Conservation (phyloP, 2,113 vertebrate genomes). For the Mesoclemmys tuberculata region DNA sequence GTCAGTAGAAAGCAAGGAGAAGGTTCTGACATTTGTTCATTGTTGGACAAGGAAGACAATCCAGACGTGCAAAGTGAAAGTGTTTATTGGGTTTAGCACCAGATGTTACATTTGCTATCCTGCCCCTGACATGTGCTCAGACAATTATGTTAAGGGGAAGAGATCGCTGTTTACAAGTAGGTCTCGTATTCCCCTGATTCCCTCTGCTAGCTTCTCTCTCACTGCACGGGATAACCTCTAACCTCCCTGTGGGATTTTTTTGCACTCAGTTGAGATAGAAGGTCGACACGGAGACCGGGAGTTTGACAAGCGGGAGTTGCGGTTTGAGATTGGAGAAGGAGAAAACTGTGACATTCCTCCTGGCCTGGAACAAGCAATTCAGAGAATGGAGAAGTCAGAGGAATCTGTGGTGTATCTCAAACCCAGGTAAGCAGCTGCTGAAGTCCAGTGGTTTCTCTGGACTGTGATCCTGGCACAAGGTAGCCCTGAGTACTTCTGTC, state of each 20-base stretch:
- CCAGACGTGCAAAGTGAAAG: not conserved
- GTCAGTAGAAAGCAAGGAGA: not conserved
- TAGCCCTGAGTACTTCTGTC: not conserved
- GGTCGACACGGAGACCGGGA: constrained; percentile 81
- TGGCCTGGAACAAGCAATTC: constrained; percentile 92
- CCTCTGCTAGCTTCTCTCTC: not conserved
- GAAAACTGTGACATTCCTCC: constrained; percentile 86
- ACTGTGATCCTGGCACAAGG: not conserved
- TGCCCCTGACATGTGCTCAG: not conserved
- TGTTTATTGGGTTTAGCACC: not conserved
- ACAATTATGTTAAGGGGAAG: not conserved
- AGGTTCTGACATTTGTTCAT: not conserved
- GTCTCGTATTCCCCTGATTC: rapidly evolving
- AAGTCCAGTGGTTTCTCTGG: not conserved
- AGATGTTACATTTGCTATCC: not conserved
- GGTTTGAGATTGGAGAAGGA: constrained; percentile 92
- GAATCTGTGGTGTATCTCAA: constrained; percentile 89
- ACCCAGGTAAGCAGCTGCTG: constrained; percentile 83
- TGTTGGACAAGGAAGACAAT: not conserved
- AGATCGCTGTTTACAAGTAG: not conserved
- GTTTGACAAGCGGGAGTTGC: constrained; percentile 91
- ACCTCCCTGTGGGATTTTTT: not conserved
- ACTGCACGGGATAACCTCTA: not conserved
- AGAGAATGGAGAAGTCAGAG: constrained; percentile 94
- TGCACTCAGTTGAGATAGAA: constrained; percentile 85